Base-by-base conservation (phyloP, 1,140 invertebrate species). In the Pararge aegeria region DNA sequence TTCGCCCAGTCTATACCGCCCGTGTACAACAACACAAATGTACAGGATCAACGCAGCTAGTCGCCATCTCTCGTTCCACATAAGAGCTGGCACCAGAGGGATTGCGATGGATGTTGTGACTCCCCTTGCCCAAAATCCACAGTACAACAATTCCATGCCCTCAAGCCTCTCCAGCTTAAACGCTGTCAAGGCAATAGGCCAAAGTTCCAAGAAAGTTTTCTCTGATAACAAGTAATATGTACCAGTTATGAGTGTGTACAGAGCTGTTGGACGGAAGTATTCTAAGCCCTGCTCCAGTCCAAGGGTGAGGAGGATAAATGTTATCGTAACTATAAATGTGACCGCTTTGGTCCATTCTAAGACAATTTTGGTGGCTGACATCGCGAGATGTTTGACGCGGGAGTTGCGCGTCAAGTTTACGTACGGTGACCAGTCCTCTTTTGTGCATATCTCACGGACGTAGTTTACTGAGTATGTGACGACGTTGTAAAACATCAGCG, bases 281-380 rank as follows among this genome's bases (percentile, higher is more conserved):
- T 95, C 91, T 27, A 95, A 81, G 0, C 94, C 94, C 83, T 95
- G 94, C 77, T 95, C 94, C 27, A 95, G 76, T 12, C 94, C 94
- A 54, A 95, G 93, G 0, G 95, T 94, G 0, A 95, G 87, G 3
- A 95, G 88, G 87, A 95, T 93, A 73, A 95, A 95, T 1, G 94
- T 94, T n/a, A 95, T 90, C 3, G 95, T 96, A 19, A 95, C 94
- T 19, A 95, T 92, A 72, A 95, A 96, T 0, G 95, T 95, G 16
- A 96, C 93, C 0, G 94, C 94, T 88, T 95, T 96, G 5, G 94
- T 95, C 93, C 95, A 95, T 84, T 96, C 95, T 12, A 96, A 90
- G 5, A 95, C 94, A 54, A 96, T 94, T 84, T 95, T 95, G 0
- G 94, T 95, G 0, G 95, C 93, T 1, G 94, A 94, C 94, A 96